phyloP scores from a whole-genome alignment of 1,140 invertebrate genomes.

The Caenorhabditis remanei region DNA sequence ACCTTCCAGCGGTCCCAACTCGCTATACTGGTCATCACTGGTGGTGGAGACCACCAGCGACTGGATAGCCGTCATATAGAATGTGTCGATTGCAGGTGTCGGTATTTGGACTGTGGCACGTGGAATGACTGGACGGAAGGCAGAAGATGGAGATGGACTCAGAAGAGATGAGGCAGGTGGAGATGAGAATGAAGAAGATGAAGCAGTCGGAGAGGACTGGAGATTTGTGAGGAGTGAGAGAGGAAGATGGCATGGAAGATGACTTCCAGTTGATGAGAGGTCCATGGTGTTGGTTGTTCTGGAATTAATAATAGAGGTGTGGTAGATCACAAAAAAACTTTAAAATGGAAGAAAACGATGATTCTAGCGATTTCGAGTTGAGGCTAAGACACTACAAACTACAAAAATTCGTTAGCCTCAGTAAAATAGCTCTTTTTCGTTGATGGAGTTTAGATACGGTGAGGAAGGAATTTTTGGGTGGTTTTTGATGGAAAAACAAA shows the following conservation, averaged over 20 bases:
- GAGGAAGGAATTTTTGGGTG: no score
- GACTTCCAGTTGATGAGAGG: neutral
- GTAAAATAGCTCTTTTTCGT: no score
- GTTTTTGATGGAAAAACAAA: no score
- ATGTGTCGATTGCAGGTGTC: neutral
- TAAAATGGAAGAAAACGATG: no score
- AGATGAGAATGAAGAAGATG: neutral
- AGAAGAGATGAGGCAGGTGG: slow-evolving; percentile 31
- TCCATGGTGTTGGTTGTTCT: slow-evolving; percentile 14
- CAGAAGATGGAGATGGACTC: slow-evolving; percentile 17
- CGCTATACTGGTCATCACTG: slow-evolving; percentile 11
- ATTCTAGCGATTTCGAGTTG: neutral
- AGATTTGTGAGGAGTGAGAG: slow-evolving; percentile 34
- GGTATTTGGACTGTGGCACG: neutral
- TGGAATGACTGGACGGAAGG: slow-evolving; percentile 54
- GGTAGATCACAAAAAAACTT: neutral
- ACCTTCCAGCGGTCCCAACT: neutral
- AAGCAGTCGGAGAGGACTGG: neutral
- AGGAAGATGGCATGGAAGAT: neutral
- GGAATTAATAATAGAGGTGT: neutral
- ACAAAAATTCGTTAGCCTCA: no score
- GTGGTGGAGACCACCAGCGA: neutral
- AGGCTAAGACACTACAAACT: neutral
- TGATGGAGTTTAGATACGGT: no score
- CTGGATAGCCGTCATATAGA: slow-evolving; percentile 37